Conservation (phyloP, 2,797 vertebrate species). For the Sebastes flavidus region DNA sequence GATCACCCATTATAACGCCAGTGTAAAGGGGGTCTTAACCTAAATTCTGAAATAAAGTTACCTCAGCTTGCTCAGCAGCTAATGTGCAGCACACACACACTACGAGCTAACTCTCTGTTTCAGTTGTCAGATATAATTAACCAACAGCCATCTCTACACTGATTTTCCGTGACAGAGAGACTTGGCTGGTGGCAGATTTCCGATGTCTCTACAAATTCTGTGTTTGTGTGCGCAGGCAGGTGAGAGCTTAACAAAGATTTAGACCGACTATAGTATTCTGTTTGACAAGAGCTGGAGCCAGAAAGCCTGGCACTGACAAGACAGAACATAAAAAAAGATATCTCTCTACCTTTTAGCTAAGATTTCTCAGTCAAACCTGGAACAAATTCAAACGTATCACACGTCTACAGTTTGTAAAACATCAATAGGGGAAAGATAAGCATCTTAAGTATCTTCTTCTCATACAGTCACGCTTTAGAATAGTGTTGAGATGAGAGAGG, state of each 20-base stretch:
- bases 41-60: not conserved
- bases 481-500: not conserved
- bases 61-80: not conserved
- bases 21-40: no score
- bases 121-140: not conserved
- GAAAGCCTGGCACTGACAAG: not conserved
- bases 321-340: not conserved
- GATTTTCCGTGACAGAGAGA: not conserved
- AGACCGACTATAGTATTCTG: not conserved
- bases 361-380: not conserved
- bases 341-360: not conserved
- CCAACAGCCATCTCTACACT: not conserved
- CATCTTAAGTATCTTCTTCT: not conserved
- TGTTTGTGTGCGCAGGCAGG: constrained; percentile 11
- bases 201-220: not conserved
- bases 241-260: constrained; percentile 17
- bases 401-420: not conserved
- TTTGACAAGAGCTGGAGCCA: not conserved
- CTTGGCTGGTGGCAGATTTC: not conserved
- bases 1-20: no score
- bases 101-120: not conserved
- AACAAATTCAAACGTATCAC: constrained; percentile 1
- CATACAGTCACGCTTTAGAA: not conserved
- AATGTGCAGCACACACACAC: not conserved
- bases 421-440: not conserved